These are phyloP conservation scores for Grapholita molesta DNA, from an alignment of 1,140 invertebrate genomes.

Conservation along the genomic window DNA sequence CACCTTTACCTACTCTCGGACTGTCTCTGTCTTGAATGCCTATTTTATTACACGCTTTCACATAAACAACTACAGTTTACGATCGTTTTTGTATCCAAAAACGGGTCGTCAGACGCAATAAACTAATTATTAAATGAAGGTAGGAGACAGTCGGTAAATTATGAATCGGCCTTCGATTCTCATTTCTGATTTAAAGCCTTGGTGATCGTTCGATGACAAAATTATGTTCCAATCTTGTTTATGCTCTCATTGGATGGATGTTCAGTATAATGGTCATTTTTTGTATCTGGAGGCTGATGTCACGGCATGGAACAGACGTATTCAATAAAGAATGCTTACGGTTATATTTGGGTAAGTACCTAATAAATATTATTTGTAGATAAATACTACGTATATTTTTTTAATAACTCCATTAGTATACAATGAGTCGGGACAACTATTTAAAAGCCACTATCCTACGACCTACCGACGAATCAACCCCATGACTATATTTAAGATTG, in stretches of 20 bases:
- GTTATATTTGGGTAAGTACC: neutral
- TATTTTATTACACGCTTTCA: slow-evolving; percentile 56
- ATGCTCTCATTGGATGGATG: slow-evolving; percentile 41
- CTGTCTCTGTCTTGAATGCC: slow-evolving; percentile 46
- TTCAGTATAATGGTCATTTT: slow-evolving; percentile 44
- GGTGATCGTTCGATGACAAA: slow-evolving; percentile 44
- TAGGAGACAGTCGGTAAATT: slow-evolving; percentile 29
- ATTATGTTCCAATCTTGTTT: slow-evolving; percentile 51
- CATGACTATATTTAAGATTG: no score
- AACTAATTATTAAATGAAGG: slow-evolving; percentile 44
- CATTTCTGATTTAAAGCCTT: slow-evolving; percentile 36
- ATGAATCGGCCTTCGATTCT: slow-evolving; percentile 37
- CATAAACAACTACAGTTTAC: slow-evolving; percentile 58
- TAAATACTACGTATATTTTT: no score
- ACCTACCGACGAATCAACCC: no score
- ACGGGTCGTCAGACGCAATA: slow-evolving; percentile 36
- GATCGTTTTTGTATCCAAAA: slow-evolving; percentile 44
- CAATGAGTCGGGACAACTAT: no score
- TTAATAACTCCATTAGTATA: no score
- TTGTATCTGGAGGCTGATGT: slow-evolving; percentile 23
- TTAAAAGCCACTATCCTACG: no score
- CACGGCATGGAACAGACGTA: neutral
- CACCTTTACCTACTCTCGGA: slow-evolving; percentile 56
- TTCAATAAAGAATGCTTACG: neutral
- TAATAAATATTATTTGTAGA: no score